Percentiles rank a stretch among this genome's conserved stretches.
Evolutionary conservation across 64 coral and sea anemone genomes (phyloP).

Genomic region (Stichodactyla helianthus): DNA sequence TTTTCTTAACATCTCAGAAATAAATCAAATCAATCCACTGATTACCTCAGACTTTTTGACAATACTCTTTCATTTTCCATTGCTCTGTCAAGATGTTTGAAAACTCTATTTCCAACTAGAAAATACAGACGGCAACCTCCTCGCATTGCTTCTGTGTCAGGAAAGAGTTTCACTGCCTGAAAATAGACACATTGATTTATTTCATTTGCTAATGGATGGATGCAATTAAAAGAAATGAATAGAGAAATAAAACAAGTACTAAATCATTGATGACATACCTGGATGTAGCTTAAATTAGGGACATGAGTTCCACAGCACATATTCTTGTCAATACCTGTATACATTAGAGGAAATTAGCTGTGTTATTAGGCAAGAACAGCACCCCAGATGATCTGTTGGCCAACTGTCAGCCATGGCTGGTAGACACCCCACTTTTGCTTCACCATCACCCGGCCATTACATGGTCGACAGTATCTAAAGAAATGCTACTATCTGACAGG

Average conservation of each 20-base stretch:
- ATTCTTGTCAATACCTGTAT: constrained; percentile 87
- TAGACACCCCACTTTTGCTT: too few relatives aligned
- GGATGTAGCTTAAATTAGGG: constrained; percentile 80
- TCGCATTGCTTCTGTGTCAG: constrained; percentile 74
- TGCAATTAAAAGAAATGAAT: not conserved
- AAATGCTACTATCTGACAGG: too few relatives aligned
- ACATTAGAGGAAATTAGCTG: not conserved
- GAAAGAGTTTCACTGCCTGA: constrained; percentile 88
- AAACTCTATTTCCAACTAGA: constrained; percentile 77
- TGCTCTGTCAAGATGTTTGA: constrained; percentile 61
- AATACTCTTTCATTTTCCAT: constrained; percentile 80
- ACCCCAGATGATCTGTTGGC: too few relatives aligned
- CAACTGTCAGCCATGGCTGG: too few relatives aligned
- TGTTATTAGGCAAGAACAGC: too few relatives aligned
- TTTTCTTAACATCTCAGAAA: too few relatives aligned
- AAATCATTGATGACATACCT: constrained; percentile 30
- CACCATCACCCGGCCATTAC: too few relatives aligned
- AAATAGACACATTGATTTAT: not conserved
- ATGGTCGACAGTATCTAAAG: too few relatives aligned
- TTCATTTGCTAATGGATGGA: not conserved
- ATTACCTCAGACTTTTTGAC: constrained; percentile 79
- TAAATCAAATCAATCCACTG: not conserved
- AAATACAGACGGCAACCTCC: constrained; percentile 82
- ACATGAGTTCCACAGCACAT: constrained; percentile 99
- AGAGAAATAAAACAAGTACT: not conserved